Conservation (phyloP, 2,797 vertebrate genomes). For the Galagoides demidoff region DNA sequence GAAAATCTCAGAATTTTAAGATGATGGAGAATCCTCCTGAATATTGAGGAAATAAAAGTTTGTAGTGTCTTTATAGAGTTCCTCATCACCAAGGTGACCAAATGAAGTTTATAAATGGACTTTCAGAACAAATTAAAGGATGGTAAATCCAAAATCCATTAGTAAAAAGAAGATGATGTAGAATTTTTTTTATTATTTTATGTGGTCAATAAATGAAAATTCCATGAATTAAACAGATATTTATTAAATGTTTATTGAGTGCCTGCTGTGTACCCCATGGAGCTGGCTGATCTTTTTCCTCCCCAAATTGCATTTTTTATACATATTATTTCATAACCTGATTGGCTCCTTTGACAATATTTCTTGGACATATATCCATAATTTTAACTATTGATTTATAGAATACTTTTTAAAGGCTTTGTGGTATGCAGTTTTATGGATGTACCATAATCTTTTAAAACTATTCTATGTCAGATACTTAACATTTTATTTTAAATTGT, state of each 20-base stretch:
- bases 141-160: neutral
- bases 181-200: neutral
- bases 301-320: neutral
- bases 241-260: conserved; percentile 13
- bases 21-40: neutral
- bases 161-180: neutral
- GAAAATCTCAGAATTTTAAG: neutral
- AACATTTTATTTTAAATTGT: neutral
- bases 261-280: neutral
- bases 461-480: neutral
- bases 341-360: neutral
- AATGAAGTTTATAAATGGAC: neutral
- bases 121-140: neutral
- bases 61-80: neutral
- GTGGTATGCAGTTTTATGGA: neutral
- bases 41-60: neutral
- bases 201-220: neutral
- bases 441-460: neutral
- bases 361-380: neutral
- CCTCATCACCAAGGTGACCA: neutral
- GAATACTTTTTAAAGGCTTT: neutral
- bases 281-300: neutral
- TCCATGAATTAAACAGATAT: neutral
- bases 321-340: neutral
- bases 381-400: neutral